Percentiles rank a stretch among this genome's conserved stretches.
phyloP scores from a whole-genome alignment of 2,888 invertebrate species.

The Clistopyga incitator region DNA sequence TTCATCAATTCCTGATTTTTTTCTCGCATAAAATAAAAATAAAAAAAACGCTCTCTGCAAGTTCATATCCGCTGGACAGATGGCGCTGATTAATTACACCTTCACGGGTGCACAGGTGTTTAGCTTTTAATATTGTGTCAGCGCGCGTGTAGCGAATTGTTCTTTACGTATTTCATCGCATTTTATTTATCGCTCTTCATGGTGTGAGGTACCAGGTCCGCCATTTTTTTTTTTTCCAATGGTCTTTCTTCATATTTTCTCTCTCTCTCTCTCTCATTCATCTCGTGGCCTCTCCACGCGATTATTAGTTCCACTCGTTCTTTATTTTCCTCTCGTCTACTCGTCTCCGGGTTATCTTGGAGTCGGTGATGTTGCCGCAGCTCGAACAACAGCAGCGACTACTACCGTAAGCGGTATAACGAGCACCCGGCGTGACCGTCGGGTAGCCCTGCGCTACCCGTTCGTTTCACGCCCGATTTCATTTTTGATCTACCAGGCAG shows the following conservation, averaged over 20 bases:
- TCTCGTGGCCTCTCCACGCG: conserved; percentile 53
- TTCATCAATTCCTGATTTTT: not conserved
- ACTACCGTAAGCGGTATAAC: conserved; percentile 71
- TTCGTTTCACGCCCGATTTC: conserved; percentile 72
- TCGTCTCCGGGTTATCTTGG: conserved; percentile 44
- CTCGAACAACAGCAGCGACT: conserved; percentile 54
- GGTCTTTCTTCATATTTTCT: conserved; percentile 17
- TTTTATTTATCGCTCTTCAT: conserved; percentile 12
- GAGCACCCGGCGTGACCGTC: conserved; percentile 68
- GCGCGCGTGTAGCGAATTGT: not conserved
- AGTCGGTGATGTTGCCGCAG: conserved; percentile 22
- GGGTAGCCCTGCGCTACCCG: conserved; percentile 68
- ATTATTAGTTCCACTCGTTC: conserved; percentile 57
- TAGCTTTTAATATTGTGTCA: conserved; percentile 9
- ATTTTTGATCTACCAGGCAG: conserved; percentile 70
- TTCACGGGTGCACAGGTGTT: not conserved
- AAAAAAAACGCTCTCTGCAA: not conserved
- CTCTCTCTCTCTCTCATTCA: conserved; percentile 35
- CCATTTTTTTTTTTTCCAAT: conserved; percentile 22
- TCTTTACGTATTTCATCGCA: not conserved
- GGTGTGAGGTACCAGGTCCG: conserved; percentile 12
- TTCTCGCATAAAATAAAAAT: not conserved
- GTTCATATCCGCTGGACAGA: not conserved
- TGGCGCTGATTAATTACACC: conserved; percentile 1
- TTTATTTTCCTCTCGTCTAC: conserved; percentile 44